A percentile compares a stretch with the other conserved stretches of the same genome.
These are phyloP conservation scores for Gopherus evgoodei DNA, from an alignment of 2,113 vertebrate genomes.

Conservation along the genomic window DNA sequence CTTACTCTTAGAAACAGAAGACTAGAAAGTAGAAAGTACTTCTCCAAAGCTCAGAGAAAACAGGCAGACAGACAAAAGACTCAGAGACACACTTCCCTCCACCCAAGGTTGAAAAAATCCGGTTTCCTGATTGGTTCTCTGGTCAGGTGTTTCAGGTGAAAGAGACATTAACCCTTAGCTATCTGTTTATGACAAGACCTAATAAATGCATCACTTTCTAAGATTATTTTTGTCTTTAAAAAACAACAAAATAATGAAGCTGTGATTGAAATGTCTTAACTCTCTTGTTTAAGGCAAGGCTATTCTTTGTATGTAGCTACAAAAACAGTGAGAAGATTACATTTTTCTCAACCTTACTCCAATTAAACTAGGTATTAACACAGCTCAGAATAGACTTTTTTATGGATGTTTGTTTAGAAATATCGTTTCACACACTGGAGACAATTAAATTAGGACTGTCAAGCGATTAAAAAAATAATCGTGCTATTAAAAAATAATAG, in stretches of 20 bases:
- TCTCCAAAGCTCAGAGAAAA: too few species aligned
- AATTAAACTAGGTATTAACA: rapidly evolving
- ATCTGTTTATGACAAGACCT: too few species aligned
- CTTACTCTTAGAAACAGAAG: too few species aligned
- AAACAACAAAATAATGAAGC: background rate
- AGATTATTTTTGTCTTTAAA: background rate
- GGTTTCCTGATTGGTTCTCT: too few species aligned
- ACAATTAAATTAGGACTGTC: background rate
- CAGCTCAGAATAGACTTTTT: background rate
- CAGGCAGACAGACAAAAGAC: too few species aligned
- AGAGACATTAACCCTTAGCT: too few species aligned
- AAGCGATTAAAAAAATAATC: too few species aligned
- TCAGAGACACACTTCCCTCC: too few species aligned
- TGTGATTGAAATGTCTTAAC: background rate
- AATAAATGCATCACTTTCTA: background rate
- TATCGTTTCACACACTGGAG: rapidly evolving
- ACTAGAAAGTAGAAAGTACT: too few species aligned
- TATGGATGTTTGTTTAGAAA: background rate
- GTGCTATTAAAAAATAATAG: too few species aligned
- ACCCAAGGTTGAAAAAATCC: too few species aligned
- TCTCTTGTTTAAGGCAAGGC: background rate
- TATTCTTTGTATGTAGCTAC: background rate
- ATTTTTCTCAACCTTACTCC: background rate
- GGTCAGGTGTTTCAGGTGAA: too few species aligned
- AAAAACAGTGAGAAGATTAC: background rate